Conservation (phyloP, 2,888 invertebrate species). For the Julus scanicus region DNA sequence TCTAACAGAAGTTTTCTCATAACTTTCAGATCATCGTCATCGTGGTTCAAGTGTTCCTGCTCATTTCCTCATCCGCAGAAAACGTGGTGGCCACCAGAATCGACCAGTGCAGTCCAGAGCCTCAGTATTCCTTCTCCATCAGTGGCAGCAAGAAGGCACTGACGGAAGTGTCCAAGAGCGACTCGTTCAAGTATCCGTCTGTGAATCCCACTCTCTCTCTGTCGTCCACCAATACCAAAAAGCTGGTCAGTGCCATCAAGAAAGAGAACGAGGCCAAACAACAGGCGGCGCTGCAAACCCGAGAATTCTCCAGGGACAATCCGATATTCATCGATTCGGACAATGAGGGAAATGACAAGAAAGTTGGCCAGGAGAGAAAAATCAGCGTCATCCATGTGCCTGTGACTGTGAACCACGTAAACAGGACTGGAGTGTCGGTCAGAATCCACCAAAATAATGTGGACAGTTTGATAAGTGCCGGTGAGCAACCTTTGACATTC, state of each 20-base stretch:
- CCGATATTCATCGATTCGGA: constrained; percentile 54
- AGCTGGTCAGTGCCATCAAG: constrained; percentile 11
- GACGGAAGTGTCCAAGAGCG: background rate
- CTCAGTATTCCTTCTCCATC: constrained; percentile 50
- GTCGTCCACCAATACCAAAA: constrained; percentile 23
- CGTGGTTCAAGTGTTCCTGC: constrained; percentile 53
- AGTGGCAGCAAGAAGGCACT: background rate
- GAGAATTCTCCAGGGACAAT: constrained; percentile 42
- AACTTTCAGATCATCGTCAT: constrained; percentile 55
- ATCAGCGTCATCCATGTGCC: constrained; percentile 49
- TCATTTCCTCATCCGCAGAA: constrained; percentile 53
- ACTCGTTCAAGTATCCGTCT: constrained; percentile 34
- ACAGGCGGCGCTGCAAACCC: background rate
- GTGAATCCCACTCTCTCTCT: background rate
- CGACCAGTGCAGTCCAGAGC: constrained; percentile 50
- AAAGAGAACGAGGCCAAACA: constrained; percentile 28
- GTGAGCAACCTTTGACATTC: background rate
- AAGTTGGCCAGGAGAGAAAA: background rate
- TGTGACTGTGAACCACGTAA: background rate
- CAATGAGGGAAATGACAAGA: constrained; percentile 10
- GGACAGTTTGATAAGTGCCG: background rate
- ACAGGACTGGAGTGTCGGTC: constrained; percentile 14
- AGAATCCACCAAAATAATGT: constrained; percentile 47
- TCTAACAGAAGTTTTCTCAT: too few species aligned
- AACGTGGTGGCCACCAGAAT: constrained; percentile 54